Percentiles rank a stretch among this genome's conserved stretches.
phyloP scores from a whole-genome alignment of 2,113 vertebrate species.

The Menidia beryllina region DNA sequence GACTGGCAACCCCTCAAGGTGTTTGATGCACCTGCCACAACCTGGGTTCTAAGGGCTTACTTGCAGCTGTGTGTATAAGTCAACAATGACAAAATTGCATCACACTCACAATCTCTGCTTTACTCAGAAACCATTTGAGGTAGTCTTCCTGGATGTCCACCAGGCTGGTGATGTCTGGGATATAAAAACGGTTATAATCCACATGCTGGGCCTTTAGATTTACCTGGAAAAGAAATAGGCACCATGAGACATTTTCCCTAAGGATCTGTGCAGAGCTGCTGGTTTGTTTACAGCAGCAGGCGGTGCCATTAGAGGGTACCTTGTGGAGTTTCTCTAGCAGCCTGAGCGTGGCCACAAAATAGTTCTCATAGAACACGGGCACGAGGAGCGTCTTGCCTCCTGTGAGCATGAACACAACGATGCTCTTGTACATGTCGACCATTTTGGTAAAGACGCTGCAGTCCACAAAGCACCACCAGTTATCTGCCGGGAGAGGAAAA shows the following conservation, averaged over 20 bases:
- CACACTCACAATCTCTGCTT: slow-evolving; percentile 91
- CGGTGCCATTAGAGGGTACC: slow-evolving; percentile 73
- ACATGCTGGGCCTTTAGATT: slow-evolving; percentile 93
- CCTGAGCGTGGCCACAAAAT: slow-evolving; percentile 89
- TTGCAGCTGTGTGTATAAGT: background rate
- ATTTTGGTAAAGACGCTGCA: slow-evolving; percentile 90
- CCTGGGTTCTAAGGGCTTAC: too few species aligned
- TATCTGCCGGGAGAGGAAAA: slow-evolving; percentile 84
- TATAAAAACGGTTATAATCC: slow-evolving; percentile 94
- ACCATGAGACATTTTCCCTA: background rate
- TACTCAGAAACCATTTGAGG: slow-evolving; percentile 97
- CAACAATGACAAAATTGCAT: slow-evolving; percentile 8
- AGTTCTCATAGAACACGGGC: slow-evolving; percentile 91
- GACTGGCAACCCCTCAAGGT: too few species aligned
- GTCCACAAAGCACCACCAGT: slow-evolving; percentile 97
- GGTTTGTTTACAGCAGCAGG: background rate
- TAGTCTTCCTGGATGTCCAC: slow-evolving; percentile 99
- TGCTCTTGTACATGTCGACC: slow-evolving; percentile 94
- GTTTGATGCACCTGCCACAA: too few species aligned
- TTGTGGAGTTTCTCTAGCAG: slow-evolving; percentile 96
- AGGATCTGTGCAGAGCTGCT: background rate
- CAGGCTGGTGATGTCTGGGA: slow-evolving; percentile 92
- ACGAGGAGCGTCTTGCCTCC: slow-evolving; percentile 91
- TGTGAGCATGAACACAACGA: slow-evolving; percentile 92
- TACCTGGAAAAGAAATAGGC: slow-evolving; percentile 81